These are phyloP conservation scores for Halisarca cf. caerulea DNA, from an alignment of 37 sponge, comb jelly and placozoan species.

Conservation along the genomic window DNA sequence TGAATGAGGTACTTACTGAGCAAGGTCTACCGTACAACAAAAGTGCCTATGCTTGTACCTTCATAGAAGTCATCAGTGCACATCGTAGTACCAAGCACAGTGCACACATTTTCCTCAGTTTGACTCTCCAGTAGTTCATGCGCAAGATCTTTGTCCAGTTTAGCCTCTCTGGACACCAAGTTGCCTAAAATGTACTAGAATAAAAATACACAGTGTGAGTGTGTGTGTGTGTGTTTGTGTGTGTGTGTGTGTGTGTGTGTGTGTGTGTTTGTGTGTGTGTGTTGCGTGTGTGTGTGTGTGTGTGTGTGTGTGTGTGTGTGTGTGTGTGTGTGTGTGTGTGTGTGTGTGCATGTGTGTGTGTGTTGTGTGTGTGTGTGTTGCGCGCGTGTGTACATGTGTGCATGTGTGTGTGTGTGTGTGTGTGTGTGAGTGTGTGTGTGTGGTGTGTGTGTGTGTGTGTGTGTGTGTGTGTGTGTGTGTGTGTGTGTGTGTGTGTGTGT, in stretches of 20 bases:
- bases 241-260: neutral
- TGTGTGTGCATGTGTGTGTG: constrained; percentile 15
- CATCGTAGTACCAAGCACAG: constrained; percentile 80
- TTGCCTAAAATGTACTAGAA: constrained; percentile 71
- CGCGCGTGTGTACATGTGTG: too few relatives aligned
- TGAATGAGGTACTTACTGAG: too few relatives aligned
- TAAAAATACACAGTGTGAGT: neutral
- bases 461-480: neutral
- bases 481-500: neutral
- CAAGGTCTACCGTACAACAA: too few relatives aligned
- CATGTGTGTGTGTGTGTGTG: too few relatives aligned
- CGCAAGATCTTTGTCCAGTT: constrained; percentile 72
- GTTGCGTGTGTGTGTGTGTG: too few relatives aligned
- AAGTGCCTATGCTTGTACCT: constrained; percentile 59
- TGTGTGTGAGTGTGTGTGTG: too few relatives aligned
- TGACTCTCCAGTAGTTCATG: constrained; percentile 59
- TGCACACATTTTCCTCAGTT: constrained; percentile 40
- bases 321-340: constrained; percentile 21
- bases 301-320: neutral
- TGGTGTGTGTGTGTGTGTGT: neutral
- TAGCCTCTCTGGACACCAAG: constrained; percentile 50
- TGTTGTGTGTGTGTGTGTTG: too few relatives aligned
- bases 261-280: too few relatives aligned
- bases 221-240: neutral
- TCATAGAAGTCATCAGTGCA: constrained; percentile 99